phyloP scores from a whole-genome alignment of 2,888 invertebrate species.

The Ariolimax columbianus region DNA sequence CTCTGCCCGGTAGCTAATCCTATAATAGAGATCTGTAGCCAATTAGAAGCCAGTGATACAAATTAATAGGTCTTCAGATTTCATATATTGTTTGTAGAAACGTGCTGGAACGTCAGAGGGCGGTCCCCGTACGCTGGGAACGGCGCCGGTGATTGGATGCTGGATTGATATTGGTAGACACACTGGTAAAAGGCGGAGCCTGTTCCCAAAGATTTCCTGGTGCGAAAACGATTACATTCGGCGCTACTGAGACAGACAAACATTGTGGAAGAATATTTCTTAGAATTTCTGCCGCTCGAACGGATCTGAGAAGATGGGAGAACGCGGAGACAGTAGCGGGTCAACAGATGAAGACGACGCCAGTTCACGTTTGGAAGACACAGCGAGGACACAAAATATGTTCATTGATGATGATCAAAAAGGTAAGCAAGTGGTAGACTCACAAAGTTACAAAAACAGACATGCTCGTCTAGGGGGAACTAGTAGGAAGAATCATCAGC shows the following conservation, averaged over 20 bases:
- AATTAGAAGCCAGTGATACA: slow-evolving; percentile 59
- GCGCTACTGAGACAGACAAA: background rate
- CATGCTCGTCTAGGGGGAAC: slow-evolving; percentile 18
- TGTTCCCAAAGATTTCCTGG: slow-evolving; percentile 10
- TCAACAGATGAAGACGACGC: slow-evolving; percentile 40
- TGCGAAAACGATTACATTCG: slow-evolving; percentile 39
- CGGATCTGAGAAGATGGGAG: slow-evolving; percentile 40
- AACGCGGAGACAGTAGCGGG: slow-evolving; percentile 38
- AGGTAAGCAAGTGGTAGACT: background rate
- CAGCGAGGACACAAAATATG: slow-evolving; percentile 25
- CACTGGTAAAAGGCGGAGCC: slow-evolving; percentile 31
- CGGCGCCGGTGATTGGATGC: background rate
- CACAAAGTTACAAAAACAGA: slow-evolving; percentile 27
- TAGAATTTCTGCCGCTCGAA: slow-evolving; percentile 22
- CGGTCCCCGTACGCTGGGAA: slow-evolving; percentile 23
- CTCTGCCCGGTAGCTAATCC: slow-evolving; percentile 52
- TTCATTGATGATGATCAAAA: slow-evolving; percentile 24
- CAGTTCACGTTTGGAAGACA: slow-evolving; percentile 26
- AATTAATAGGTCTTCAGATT: slow-evolving; percentile 53
- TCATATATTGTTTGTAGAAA: slow-evolving; percentile 38
- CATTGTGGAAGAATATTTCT: background rate
- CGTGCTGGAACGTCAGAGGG: slow-evolving; percentile 31
- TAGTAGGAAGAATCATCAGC: background rate
- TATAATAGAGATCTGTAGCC: slow-evolving; percentile 62
- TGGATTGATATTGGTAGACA: slow-evolving; percentile 23